Conservation (phyloP, 2,797 vertebrate genomes). For the Poeciliopsis infans region DNA sequence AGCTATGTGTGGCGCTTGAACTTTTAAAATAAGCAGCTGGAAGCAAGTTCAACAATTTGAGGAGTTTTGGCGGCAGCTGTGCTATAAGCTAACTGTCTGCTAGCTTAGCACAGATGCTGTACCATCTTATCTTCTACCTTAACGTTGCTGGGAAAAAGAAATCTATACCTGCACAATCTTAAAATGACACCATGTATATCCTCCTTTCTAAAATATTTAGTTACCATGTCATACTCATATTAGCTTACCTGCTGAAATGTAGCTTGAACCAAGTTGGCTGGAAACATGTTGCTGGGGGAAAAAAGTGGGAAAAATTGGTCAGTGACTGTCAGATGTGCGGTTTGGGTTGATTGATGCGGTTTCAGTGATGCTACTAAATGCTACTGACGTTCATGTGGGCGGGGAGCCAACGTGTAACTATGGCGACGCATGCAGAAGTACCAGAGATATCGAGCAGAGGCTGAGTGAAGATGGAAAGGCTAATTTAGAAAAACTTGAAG, state of each 20-base stretch:
- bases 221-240: not conserved
- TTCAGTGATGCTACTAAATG: not conserved
- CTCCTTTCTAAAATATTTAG: not conserved
- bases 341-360: not conserved
- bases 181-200: not conserved
- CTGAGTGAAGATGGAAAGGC: not conserved
- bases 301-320: slow-evolving; percentile 41
- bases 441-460: not conserved
- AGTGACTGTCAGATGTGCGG: not conserved
- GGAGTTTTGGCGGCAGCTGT: not conserved
- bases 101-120: not conserved
- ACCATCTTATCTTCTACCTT: not conserved
- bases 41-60: not conserved
- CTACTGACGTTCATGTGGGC: not conserved
- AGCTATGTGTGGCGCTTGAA: not conserved
- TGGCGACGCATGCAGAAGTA: not conserved
- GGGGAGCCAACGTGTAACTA: not conserved
- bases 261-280: slow-evolving; percentile 96
- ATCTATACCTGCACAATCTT: too few relatives aligned
- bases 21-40: not conserved
- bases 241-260: slow-evolving; percentile 95
- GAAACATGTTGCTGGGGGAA: slow-evolving; percentile 95
- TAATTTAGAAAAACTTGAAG: not conserved
- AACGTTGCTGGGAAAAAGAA: not conserved
- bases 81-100: not conserved